phyloP scores from a whole-genome alignment of 2,797 vertebrate species.

The Crossoptilon crossoptilon region DNA sequence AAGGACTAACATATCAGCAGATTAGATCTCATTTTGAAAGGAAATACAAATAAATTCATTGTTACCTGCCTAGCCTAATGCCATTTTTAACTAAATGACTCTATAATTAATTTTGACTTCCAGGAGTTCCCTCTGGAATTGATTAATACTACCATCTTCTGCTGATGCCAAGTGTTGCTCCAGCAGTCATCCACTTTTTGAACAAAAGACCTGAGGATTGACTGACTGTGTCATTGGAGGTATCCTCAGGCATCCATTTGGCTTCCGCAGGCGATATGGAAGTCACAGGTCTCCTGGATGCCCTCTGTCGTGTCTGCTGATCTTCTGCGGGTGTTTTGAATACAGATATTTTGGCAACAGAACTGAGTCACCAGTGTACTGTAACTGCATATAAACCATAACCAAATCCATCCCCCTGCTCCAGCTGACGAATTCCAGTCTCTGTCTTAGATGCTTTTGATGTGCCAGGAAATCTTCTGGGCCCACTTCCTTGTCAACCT shows the following conservation, averaged over 20 bases:
- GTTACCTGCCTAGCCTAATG: neutral
- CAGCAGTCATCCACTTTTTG: neutral
- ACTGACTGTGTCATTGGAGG: neutral
- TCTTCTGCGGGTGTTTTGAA: neutral
- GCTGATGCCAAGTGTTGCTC: neutral
- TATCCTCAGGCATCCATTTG: neutral
- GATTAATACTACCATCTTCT: neutral
- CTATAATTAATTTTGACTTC: neutral
- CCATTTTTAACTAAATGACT: neutral
- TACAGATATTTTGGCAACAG: neutral
- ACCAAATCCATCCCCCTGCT: neutral
- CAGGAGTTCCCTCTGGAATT: neutral
- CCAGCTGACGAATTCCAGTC: neutral
- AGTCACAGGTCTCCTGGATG: neutral
- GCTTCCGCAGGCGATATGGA: neutral
- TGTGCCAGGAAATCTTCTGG: constrained; percentile 24
- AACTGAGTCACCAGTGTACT: neutral
- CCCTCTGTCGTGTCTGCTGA: neutral
- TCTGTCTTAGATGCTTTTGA: neutral
- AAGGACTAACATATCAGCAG: neutral
- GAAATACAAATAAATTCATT: neutral
- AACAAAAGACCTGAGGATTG: neutral
- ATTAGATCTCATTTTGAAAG: neutral
- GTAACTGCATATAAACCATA: neutral
- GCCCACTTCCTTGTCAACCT: constrained; percentile 2